phyloP scores from a whole-genome alignment of 2,797 vertebrate species.

The Arctocebus calabarensis region DNA sequence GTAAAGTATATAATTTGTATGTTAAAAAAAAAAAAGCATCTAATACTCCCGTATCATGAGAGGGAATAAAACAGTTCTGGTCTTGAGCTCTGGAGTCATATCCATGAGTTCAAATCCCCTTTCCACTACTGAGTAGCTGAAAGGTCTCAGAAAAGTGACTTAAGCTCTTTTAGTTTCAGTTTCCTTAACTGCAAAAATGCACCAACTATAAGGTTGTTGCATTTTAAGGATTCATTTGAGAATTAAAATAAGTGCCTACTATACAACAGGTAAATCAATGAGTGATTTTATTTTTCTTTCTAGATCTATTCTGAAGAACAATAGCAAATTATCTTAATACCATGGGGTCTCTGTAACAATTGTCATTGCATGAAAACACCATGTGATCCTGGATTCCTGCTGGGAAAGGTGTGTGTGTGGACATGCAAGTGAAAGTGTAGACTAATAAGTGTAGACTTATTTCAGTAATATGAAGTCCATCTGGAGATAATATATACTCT shows the following conservation, averaged over 20 bases:
- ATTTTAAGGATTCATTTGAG: background rate
- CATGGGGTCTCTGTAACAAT: background rate
- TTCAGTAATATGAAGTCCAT: conserved; percentile 14
- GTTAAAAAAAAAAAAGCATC: background rate
- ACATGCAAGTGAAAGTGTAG: background rate
- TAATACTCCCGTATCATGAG: background rate
- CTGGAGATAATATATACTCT: too few species aligned
- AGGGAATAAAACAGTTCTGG: background rate
- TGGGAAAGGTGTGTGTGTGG: background rate
- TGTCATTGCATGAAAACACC: background rate
- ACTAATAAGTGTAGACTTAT: background rate
- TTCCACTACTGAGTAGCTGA: background rate
- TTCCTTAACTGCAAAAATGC: background rate
- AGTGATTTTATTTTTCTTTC: background rate
- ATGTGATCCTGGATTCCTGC: background rate
- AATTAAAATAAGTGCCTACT: background rate
- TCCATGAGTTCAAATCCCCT: background rate
- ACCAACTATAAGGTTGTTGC: background rate
- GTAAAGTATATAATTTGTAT: background rate
- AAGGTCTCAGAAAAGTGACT: background rate
- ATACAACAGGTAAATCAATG: background rate
- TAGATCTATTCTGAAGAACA: background rate
- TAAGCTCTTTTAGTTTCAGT: background rate
- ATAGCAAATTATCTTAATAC: background rate
- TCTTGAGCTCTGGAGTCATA: background rate